Evolutionary conservation across 2,797 vertebrate genomes (phyloP).

Genomic region (Falco novaeseelandiae): DNA sequence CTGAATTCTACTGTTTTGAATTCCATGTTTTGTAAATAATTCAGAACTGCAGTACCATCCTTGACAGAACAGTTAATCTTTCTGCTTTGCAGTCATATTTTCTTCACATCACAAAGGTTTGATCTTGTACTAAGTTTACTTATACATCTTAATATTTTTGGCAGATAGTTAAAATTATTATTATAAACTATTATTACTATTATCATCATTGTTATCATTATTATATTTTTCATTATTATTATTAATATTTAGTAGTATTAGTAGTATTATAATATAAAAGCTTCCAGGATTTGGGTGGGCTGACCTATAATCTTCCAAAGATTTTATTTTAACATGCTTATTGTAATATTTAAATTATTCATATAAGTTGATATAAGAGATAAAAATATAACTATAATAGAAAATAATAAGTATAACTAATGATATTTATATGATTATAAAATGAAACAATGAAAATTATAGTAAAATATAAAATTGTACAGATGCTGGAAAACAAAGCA

Average conservation of each 20-base stretch:
- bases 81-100: background rate
- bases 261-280: background rate
- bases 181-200: background rate
- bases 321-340: background rate
- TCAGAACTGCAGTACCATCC: background rate
- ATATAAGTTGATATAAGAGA: background rate
- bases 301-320: background rate
- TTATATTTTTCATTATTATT: too few species aligned
- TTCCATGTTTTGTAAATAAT: conserved; percentile 62
- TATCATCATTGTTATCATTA: background rate
- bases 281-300: background rate
- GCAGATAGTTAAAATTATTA: background rate
- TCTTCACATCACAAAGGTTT: background rate
- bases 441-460: too few species aligned
- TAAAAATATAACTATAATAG: background rate
- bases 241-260: background rate
- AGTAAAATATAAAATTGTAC: background rate
- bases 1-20: conserved; percentile 42
- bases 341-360: background rate
- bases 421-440: too few species aligned
- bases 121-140: background rate
- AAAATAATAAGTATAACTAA: background rate
- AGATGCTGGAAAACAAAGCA: background rate
- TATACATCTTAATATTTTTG: background rate
- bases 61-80: conserved; percentile 41